Percentiles rank a stretch among this genome's conserved stretches.
Evolutionary conservation across 1,140 invertebrate species (phyloP).

Genomic region (Bombus sylvicola): DNA sequence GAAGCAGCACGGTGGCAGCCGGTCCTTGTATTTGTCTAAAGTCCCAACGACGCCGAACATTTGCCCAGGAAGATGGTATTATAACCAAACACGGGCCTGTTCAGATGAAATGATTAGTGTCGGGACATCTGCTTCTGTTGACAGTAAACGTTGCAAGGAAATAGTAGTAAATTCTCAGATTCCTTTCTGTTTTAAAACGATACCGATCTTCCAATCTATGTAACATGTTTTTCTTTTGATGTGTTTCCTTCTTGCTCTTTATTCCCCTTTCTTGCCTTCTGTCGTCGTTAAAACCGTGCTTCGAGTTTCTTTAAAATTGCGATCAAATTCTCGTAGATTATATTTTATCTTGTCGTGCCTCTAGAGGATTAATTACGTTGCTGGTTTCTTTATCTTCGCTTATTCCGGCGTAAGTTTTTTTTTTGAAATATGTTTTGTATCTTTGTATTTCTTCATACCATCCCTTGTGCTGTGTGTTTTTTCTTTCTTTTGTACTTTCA

Average conservation of each 20-base stretch:
- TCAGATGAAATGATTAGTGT: slow-evolving; percentile 47
- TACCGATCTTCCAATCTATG: background rate
- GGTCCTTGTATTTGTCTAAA: slow-evolving; percentile 74
- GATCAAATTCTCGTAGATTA: background rate
- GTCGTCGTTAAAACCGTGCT: too few species aligned
- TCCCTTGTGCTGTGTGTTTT: too few species aligned
- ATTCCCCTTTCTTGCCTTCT: background rate
- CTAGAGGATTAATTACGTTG: background rate
- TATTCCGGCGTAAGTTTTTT: background rate
- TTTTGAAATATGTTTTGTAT: background rate
- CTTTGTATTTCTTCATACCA: background rate
- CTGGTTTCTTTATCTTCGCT: background rate
- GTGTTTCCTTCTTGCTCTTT: background rate
- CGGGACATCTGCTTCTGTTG: slow-evolving; percentile 57
- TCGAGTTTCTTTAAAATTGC: too few species aligned
- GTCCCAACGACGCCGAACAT: slow-evolving; percentile 69
- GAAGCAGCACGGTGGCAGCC: slow-evolving; percentile 70
- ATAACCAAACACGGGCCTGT: slow-evolving; percentile 60
- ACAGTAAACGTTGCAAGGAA: slow-evolving; percentile 28
- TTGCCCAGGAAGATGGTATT: slow-evolving; percentile 70
- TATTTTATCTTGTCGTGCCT: background rate
- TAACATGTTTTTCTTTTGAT: background rate
- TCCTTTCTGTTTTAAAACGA: background rate
- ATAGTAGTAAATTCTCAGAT: slow-evolving; percentile 23
- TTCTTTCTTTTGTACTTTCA: too few species aligned